Percentiles rank a stretch among this genome's conserved stretches.
Evolutionary conservation across 2,797 vertebrate species (phyloP).

Genomic region (Microctenopoma steveboyesi): DNA sequence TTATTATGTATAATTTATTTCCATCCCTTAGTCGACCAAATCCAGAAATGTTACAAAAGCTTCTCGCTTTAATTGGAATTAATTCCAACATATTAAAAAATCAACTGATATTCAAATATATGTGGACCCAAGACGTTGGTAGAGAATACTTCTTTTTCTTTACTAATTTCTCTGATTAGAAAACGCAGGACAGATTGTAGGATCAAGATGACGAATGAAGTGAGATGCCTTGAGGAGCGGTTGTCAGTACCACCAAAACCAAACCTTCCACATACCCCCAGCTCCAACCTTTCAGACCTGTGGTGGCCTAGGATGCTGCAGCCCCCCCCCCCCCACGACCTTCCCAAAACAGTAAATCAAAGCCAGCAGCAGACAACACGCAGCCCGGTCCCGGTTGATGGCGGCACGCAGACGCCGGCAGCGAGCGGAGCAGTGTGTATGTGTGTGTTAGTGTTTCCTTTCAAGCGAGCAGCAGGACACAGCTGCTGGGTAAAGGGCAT

Average conservation of each 20-base stretch:
- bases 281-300: slow-evolving; percentile 49
- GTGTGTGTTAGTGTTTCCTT: slow-evolving; percentile 7
- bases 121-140: too few species aligned
- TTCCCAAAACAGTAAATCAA: slow-evolving; percentile 69
- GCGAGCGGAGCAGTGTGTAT: slow-evolving; percentile 5
- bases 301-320: slow-evolving; percentile 51
- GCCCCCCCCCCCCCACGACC: background rate
- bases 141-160: too few species aligned
- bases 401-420: slow-evolving; percentile 32
- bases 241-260: slow-evolving; percentile 33
- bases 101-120: background rate
- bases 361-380: slow-evolving; percentile 54
- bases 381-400: slow-evolving; percentile 35
- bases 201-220: slow-evolving; percentile 57
- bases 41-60: too few species aligned
- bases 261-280: background rate
- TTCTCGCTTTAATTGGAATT: too few species aligned
- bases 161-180: too few species aligned
- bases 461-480: slow-evolving; percentile 26
- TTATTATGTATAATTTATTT: too few species aligned
- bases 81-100: background rate
- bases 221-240: slow-evolving; percentile 53
- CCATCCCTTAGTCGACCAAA: too few species aligned
- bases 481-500: slow-evolving; percentile 62
- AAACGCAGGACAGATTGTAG: background rate